phyloP scores from a whole-genome alignment of 2,888 invertebrate genomes.

The Diplolepis rosae region DNA sequence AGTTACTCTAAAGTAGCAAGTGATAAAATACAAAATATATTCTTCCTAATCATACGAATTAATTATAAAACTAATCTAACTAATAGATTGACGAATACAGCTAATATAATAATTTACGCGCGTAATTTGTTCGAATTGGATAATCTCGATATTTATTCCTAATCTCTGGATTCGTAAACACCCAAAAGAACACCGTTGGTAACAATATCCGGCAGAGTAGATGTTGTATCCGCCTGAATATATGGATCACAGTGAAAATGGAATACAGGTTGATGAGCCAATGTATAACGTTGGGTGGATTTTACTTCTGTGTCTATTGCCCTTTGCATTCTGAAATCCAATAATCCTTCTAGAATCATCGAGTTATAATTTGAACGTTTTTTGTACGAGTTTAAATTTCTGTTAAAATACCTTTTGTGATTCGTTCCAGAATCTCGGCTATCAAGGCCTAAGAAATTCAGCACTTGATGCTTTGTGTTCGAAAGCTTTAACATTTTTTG shows the following conservation, averaged over 20 bases:
- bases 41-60: background rate
- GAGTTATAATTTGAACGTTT: background rate
- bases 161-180: constrained; percentile 64
- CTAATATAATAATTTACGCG: constrained; percentile 1
- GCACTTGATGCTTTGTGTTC: constrained; percentile 72
- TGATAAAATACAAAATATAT: background rate
- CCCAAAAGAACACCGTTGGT: constrained; percentile 72
- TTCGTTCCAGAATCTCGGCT: constrained; percentile 49
- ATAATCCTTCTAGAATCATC: background rate
- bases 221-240: constrained; percentile 59
- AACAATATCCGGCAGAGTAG: constrained; percentile 72
- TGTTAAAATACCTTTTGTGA: constrained; percentile 57
- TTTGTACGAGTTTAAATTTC: background rate
- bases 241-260: constrained; percentile 72
- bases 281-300: constrained; percentile 41
- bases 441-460: constrained; percentile 74
- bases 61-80: background rate
- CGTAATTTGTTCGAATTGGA: background rate
- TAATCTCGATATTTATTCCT: background rate
- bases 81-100: background rate
- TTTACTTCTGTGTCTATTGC: constrained; percentile 43
- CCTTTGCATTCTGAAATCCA: constrained; percentile 55
- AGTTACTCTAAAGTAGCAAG: background rate
- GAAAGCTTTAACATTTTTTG: constrained; percentile 75
- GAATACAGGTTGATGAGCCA: constrained; percentile 70